phyloP scores from a whole-genome alignment of 2,888 invertebrate species.

The Furcula furcula region DNA sequence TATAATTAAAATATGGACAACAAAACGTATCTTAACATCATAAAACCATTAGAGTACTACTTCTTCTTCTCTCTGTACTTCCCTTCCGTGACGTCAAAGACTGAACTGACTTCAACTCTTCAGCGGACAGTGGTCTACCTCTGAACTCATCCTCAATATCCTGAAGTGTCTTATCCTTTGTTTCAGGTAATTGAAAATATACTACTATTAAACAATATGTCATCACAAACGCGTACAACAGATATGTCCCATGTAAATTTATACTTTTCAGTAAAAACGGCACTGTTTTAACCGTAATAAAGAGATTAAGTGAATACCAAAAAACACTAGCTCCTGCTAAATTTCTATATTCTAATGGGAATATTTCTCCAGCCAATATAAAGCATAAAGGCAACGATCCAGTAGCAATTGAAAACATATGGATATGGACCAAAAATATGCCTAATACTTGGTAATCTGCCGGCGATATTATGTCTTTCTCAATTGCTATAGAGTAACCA shows the following conservation, averaged over 20 bases:
- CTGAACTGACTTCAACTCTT: conserved; percentile 27
- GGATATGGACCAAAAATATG: conserved; percentile 46
- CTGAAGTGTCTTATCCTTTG: conserved; percentile 63
- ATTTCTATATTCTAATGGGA: conserved; percentile 81
- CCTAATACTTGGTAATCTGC: conserved; percentile 47
- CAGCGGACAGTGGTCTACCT: conserved; percentile 37
- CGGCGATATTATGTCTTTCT: conserved; percentile 30
- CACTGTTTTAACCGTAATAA: conserved; percentile 56
- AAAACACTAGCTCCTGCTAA: conserved; percentile 72
- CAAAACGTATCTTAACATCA: too few relatives aligned
- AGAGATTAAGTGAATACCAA: conserved; percentile 51
- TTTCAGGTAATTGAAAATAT: conserved; percentile 56
- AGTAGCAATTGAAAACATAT: conserved; percentile 78
- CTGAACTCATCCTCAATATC: conserved; percentile 68
- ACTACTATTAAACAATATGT: conserved; percentile 49
- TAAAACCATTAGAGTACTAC: conserved; percentile 22
- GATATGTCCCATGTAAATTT: conserved; percentile 52
- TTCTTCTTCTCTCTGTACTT: too few relatives aligned
- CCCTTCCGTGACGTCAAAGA: conserved; percentile 28
- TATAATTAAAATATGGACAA: too few relatives aligned
- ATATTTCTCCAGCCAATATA: conserved; percentile 86
- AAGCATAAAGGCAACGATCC: conserved; percentile 85
- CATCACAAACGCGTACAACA: conserved; percentile 46
- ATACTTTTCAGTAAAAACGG: conserved; percentile 45
- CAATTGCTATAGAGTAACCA: conserved; percentile 47